Evolutionary conservation across 1,140 invertebrate genomes (phyloP).

Genomic region (Acarapis woodi): DNA sequence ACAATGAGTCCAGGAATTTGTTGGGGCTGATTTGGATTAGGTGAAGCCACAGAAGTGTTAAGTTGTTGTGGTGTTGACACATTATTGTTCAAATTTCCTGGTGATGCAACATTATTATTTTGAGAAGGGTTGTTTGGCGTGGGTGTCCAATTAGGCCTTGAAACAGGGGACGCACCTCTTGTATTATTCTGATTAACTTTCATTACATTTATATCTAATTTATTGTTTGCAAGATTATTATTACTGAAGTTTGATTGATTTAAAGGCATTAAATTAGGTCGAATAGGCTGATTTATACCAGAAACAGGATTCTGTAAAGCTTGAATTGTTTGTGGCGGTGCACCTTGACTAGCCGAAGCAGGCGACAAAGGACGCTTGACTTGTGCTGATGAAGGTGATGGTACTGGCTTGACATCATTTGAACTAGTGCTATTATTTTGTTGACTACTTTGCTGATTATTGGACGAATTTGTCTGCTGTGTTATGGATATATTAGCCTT

Average conservation of each 20-base stretch:
- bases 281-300: not conserved
- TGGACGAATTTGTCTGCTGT: no score
- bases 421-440: not conserved
- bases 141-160: slow-evolving; percentile 3
- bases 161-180: slow-evolving; percentile 2
- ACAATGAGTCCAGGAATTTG: no score
- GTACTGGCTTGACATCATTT: slow-evolving; percentile 2
- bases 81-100: not conserved
- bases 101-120: not conserved
- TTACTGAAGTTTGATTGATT: not conserved
- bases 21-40: not conserved
- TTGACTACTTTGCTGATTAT: not conserved
- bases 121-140: slow-evolving; percentile 5
- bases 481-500: not conserved
- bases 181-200: not conserved
- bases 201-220: not conserved
- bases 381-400: not conserved
- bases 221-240: not conserved
- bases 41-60: not conserved
- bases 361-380: not conserved
- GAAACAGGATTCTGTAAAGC: not conserved
- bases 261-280: not conserved
- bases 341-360: not conserved
- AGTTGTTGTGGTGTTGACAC: not conserved
- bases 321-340: not conserved